These are phyloP conservation scores for Anarsia innoxiella DNA, from an alignment of 2,888 invertebrate species.

Conservation along the genomic window DNA sequence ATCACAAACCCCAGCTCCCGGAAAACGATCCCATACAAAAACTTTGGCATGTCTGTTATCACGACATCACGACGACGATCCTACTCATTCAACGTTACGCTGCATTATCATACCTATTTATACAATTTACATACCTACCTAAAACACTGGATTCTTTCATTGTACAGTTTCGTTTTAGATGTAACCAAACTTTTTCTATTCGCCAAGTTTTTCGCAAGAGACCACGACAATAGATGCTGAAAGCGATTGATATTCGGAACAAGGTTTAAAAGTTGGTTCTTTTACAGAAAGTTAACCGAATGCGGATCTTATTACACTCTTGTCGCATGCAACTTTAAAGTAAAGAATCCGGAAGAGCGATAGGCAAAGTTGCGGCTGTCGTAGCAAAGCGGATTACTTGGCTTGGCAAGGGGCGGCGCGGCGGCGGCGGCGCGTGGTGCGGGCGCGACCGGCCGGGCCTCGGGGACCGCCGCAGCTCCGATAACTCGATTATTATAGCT, in stretches of 20 bases:
- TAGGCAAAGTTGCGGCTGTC: constrained; percentile 50
- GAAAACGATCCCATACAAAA: constrained; percentile 13
- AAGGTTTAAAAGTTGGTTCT: constrained; percentile 27
- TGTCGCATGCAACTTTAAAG: constrained; percentile 52
- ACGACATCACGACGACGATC: constrained; percentile 3
- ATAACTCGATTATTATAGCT: constrained; percentile 48
- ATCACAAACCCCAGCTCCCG: constrained; percentile 12
- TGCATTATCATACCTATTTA: too few relatives aligned
- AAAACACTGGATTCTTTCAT: neutral
- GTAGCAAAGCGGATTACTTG: constrained; percentile 50
- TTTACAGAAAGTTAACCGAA: constrained; percentile 33
- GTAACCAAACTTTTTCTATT: constrained; percentile 3
- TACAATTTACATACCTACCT: neutral
- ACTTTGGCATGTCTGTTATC: constrained; percentile 9
- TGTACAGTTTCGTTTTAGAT: neutral
- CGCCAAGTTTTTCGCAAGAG: neutral
- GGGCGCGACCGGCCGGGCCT: neutral
- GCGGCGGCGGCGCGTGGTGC: constrained; percentile 12
- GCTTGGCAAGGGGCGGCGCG: constrained; percentile 15
- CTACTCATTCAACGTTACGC: too few relatives aligned
- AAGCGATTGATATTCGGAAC: constrained; percentile 19
- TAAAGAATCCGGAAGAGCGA: constrained; percentile 46
- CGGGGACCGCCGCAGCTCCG: constrained; percentile 12
- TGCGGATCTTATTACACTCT: constrained; percentile 51
- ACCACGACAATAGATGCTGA: constrained; percentile 5